Conservation (phyloP, 2,113 vertebrate genomes). For the Chlamydotis undulata region DNA sequence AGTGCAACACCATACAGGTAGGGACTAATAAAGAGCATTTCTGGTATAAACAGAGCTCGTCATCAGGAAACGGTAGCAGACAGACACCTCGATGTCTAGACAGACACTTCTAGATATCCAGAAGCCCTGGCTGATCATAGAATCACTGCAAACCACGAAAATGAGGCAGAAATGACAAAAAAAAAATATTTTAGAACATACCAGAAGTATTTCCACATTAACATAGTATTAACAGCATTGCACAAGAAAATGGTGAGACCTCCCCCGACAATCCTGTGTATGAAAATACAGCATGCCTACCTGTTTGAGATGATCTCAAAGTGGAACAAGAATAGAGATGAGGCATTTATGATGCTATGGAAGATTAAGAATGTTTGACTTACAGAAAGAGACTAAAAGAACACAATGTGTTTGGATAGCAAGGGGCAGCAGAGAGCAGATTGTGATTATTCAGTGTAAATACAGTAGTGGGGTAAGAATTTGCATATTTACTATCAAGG, state of each 20-base stretch:
- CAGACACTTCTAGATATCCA: neutral
- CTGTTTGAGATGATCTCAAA: neutral
- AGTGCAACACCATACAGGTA: neutral
- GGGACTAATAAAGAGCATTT: slow-evolving; percentile 20
- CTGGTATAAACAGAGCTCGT: neutral
- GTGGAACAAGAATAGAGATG: neutral
- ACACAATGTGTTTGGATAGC: neutral
- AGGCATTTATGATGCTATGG: neutral
- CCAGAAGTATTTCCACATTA: neutral
- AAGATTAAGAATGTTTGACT: neutral
- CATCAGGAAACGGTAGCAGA: neutral
- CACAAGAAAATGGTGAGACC: neutral
- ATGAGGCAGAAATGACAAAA: neutral
- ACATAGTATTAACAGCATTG: neutral
- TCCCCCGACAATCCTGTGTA: neutral
- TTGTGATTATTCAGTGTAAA: neutral
- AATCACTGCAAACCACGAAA: neutral
- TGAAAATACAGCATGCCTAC: neutral
- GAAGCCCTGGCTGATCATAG: neutral
- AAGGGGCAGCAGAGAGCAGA: neutral
- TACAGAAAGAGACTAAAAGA: neutral
- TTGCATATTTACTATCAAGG: neutral
- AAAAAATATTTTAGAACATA: neutral
- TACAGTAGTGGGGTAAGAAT: neutral
- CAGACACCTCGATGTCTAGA: neutral